Percentiles rank a stretch among this genome's conserved stretches.
phyloP scores from a whole-genome alignment of 2,888 invertebrate genomes.

The Diplolepis rosae region DNA sequence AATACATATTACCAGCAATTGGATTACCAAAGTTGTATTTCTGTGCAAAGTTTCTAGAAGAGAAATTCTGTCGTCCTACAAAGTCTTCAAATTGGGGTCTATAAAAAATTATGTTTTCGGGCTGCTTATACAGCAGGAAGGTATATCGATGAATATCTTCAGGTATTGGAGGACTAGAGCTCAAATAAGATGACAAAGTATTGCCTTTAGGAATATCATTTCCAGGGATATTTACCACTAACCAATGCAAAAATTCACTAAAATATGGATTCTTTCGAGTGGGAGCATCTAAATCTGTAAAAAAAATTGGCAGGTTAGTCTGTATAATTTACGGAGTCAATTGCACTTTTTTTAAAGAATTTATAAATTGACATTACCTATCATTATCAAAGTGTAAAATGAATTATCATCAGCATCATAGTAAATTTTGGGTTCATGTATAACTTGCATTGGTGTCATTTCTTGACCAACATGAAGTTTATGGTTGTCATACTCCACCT shows the following conservation, averaged over 20 bases:
- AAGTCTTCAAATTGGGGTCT: slow-evolving; percentile 76
- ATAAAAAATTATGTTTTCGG: slow-evolving; percentile 76
- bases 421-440: slow-evolving; percentile 81
- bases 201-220: slow-evolving; percentile 82
- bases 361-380: too few species aligned
- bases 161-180: slow-evolving; percentile 87
- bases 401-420: slow-evolving; percentile 78
- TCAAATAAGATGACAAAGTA: slow-evolving; percentile 84
- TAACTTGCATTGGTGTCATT: slow-evolving; percentile 80
- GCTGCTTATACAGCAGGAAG: slow-evolving; percentile 85
- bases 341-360: too few species aligned
- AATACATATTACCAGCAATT: slow-evolving; percentile 90
- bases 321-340: too few species aligned
- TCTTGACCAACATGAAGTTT: slow-evolving; percentile 80
- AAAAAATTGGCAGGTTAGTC: too few species aligned
- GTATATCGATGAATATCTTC: slow-evolving; percentile 88
- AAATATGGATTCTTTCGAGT: slow-evolving; percentile 84
- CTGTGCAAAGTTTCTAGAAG: slow-evolving; percentile 83
- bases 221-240: slow-evolving; percentile 91
- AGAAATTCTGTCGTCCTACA: slow-evolving; percentile 78
- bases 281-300: slow-evolving; percentile 91
- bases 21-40: slow-evolving; percentile 89
- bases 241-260: slow-evolving; percentile 94
- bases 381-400: slow-evolving; percentile 88
- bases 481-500: slow-evolving; percentile 73